phyloP scores from a whole-genome alignment of 2,113 vertebrate genomes.

The Xerus inauris region DNA sequence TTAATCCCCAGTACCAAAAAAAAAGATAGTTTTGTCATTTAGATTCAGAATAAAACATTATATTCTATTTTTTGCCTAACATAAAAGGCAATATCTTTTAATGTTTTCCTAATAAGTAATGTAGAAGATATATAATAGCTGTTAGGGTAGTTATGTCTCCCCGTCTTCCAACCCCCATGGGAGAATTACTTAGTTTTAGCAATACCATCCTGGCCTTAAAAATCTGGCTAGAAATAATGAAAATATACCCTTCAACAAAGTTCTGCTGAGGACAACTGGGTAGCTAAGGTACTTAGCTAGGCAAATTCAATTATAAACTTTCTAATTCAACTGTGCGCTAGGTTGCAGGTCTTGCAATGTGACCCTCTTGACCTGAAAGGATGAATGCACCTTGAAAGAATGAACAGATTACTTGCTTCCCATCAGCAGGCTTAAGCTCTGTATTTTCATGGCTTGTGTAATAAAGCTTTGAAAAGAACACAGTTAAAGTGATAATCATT shows the following conservation, averaged over 20 bases:
- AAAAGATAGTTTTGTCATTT: not conserved
- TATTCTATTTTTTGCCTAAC: not conserved
- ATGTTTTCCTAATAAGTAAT: constrained; percentile 1
- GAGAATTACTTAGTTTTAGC: constrained; percentile 37
- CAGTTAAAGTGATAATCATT: not conserved
- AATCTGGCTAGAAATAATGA: constrained; percentile 46
- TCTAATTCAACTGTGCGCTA: not conserved
- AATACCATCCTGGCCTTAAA: not conserved
- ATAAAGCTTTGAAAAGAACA: constrained; percentile 36
- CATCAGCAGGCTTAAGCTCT: not conserved
- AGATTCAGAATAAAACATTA: constrained; percentile 29
- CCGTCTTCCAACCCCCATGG: not conserved
- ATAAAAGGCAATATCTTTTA: not conserved
- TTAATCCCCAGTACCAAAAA: too few relatives aligned
- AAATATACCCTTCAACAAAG: constrained; percentile 31
- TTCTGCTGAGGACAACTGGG: not conserved
- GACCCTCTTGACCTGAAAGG: not conserved
- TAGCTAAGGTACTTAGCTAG: not conserved
- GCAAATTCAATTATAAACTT: not conserved
- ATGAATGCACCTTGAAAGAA: not conserved
- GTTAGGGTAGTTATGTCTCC: not conserved
- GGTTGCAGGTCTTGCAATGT: not conserved
- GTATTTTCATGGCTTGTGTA: not conserved
- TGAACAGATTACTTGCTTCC: not conserved
- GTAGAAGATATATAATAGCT: not conserved